Base-by-base conservation (phyloP, 2,113 vertebrate genomes). In the Aphyosemion australe region DNA sequence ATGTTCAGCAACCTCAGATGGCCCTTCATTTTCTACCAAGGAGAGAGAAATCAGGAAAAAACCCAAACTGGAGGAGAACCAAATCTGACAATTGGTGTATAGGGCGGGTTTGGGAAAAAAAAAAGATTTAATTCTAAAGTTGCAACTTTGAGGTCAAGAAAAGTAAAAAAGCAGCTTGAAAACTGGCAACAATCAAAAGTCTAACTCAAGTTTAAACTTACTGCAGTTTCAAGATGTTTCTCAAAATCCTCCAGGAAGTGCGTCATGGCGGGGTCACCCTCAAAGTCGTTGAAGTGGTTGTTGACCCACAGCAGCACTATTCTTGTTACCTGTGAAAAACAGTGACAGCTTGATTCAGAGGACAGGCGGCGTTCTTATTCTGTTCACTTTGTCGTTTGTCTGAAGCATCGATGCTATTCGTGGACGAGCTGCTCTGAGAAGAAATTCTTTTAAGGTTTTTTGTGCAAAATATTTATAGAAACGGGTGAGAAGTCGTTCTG, bases 241-340 rank as follows among this genome's bases (percentile, higher is more conserved):
- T 98, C 97, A 87, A 99, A 98, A 47, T 98, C 95, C 72, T 99
- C 97, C 74, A 99, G 86, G 90, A 99, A 98, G 52, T 80, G 92
- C 7, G 95, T 98, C 96, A 99, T 98, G 49, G 94, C 94, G 18
- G 92, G 92, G 86, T 98, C 94, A 16, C 96, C 96, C 91, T 99
- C 97, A 83, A 99, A 99, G 90, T 99, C 97, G 83, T 97, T 99
- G 80, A 99, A 99, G 82, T 99, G 97, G 87, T 99, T 99, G 88
- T 98, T 98, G 77, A 99, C 97, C 97, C 97, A 99, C 72, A 99
- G 88, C 45, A 98, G 88, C 43, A 99, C 95, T 57, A 98, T 96
- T 75, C 97, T 92, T 0, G 97, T 98, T 11, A 99, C 96, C 97
- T 98, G 79, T 19, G 15, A 72, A 16, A 56, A 19, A 74, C 65